A percentile compares a stretch with the other conserved stretches of the same genome.
phyloP scores from a whole-genome alignment of 2,888 invertebrate species.

The Cheilosia grossa region DNA sequence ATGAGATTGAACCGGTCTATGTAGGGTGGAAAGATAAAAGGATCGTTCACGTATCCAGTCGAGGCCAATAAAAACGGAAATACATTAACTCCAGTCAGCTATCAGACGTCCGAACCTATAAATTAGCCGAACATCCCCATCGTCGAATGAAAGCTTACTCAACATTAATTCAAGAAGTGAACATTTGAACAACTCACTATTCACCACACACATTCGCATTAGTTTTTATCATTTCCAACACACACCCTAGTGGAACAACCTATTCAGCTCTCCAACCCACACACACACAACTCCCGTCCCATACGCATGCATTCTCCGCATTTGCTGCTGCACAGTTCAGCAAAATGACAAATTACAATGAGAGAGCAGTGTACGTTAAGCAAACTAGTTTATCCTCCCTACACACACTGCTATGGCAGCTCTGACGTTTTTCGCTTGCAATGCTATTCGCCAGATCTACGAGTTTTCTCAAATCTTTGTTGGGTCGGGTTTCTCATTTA shows the following conservation, averaged over 20 bases:
- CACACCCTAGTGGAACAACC: background rate
- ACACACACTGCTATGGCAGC: conserved; percentile 79
- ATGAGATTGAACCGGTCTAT: no score
- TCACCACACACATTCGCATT: conserved; percentile 1
- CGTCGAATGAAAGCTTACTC: background rate
- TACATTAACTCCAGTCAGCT: no score
- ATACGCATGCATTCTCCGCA: background rate
- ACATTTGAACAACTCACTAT: conserved; percentile 11
- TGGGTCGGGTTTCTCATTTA: conserved; percentile 78
- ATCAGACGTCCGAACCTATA: no score
- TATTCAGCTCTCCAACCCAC: conserved; percentile 10
- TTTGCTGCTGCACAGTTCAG: background rate
- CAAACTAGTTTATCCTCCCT: conserved; percentile 20
- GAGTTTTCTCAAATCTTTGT: conserved; percentile 80
- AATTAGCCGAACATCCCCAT: no score
- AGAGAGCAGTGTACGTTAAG: background rate
- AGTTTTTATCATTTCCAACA: background rate
- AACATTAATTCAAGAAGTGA: conserved; percentile 44
- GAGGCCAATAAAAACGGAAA: no score
- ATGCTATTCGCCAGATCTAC: conserved; percentile 79
- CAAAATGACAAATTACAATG: background rate
- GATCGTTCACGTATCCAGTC: no score
- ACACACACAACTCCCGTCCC: background rate
- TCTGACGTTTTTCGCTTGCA: conserved; percentile 79
- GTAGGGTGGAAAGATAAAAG: no score